Conservation (phyloP, 35 echinoderm and acorn worm species). For the Acanthaster planci region DNA sequence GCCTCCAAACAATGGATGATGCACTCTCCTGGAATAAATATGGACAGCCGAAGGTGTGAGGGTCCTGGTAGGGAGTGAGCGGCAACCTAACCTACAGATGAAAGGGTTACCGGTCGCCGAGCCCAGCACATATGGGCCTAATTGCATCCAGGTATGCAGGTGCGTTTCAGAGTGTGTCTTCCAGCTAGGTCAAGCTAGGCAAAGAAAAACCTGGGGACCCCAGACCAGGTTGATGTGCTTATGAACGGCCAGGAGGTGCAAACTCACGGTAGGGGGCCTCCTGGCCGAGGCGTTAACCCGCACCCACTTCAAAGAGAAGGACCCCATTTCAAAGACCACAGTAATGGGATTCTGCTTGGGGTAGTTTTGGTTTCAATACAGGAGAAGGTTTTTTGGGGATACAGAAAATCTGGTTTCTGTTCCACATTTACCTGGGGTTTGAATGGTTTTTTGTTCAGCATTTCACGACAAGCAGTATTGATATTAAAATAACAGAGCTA, state of each 20-base stretch:
- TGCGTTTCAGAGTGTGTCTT: background rate
- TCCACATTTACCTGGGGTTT: background rate
- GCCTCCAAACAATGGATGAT: background rate
- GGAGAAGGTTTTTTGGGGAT: background rate
- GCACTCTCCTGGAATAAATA: background rate
- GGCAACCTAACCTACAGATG: background rate
- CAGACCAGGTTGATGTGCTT: background rate
- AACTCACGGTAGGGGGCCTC: background rate
- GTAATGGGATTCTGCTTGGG: background rate
- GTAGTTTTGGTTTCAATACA: background rate
- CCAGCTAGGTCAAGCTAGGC: constrained; percentile 12
- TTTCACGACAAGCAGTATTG: background rate
- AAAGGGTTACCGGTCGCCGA: too few relatives aligned
- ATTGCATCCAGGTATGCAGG: constrained; percentile 22
- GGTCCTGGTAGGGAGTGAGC: background rate
- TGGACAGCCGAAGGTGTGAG: background rate
- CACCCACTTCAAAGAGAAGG: background rate
- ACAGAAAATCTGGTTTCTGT: constrained; percentile 19
- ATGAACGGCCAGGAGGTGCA: background rate
- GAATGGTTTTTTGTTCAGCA: background rate
- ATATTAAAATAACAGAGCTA: constrained; percentile 15
- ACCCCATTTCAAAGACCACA: background rate
- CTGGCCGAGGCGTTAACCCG: background rate
- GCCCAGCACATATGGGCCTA: background rate
- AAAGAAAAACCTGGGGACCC: background rate